A percentile compares a stretch with the other conserved stretches of the same genome.
phyloP scores from a whole-genome alignment of 2,113 vertebrate genomes.

The Ctenomys sociabilis region DNA sequence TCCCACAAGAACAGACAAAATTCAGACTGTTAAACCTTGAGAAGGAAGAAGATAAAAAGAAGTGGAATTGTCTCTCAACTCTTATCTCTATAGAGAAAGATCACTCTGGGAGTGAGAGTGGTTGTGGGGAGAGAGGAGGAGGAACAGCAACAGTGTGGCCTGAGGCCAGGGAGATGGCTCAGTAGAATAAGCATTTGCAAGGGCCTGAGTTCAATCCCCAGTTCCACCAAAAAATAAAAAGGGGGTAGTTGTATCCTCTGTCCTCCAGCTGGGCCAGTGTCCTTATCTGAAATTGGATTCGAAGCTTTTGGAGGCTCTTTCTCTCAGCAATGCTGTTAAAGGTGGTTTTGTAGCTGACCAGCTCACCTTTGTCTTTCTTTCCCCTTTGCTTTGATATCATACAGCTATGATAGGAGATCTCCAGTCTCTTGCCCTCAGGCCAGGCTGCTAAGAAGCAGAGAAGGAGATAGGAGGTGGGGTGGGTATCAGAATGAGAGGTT shows the following conservation, averaged over 20 bases:
- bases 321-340: not conserved
- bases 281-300: not conserved
- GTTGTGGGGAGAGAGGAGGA: not conserved
- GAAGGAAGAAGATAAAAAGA: not conserved
- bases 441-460: conserved; percentile 15
- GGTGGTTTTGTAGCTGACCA: not conserved
- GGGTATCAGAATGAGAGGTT: not conserved
- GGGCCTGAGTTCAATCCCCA: too few relatives aligned
- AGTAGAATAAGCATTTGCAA: too few relatives aligned
- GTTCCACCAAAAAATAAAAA: too few relatives aligned
- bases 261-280: not conserved
- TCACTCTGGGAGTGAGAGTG: not conserved
- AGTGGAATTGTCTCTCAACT: not conserved
- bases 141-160: not conserved
- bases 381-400: not conserved
- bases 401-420: not conserved
- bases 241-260: not conserved
- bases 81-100: not conserved
- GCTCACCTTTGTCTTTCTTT: not conserved
- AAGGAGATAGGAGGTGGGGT: not conserved
- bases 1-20: not conserved
- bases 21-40: not conserved
- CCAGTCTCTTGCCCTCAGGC: not conserved
- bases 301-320: not conserved
- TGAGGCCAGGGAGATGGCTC: too few relatives aligned